Base-by-base conservation (phyloP, 2,888 invertebrate species). In the Hydraecia micacea region DNA sequence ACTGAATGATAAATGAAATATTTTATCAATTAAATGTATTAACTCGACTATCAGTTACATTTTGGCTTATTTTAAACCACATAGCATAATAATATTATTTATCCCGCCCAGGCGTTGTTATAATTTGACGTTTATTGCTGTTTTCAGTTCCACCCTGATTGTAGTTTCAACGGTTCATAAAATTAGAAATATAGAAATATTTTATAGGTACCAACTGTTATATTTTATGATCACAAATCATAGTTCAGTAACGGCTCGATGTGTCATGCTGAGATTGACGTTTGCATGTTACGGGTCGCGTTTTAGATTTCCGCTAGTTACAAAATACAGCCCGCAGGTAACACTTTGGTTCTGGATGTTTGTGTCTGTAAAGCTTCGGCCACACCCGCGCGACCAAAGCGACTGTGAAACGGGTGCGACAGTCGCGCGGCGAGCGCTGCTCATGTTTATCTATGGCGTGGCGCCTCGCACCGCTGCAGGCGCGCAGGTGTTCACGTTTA, bases 121-220 rank as follows among this genome's bases (percentile, higher is more conserved):
- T 78, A 73, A 80, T 77, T 82, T 84, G 52, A n/a, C 32, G 36
- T 83, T 75, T 67, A 83, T 42, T 21, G 13, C 13, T 76, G 65
- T 84, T 77, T 82, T 36, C 49, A 68, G 55, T 75, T 75, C 4
- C 18, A 74, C n/a, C 18, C 15, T 4, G 49, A 60, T 46, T 28
- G 21, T 42, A 74, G n/a, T 21, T 58, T 36, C 28, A 60, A 49
- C 36, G 11, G 15, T 68, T 15, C 13, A n/a, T n/a, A n/a, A n/a
- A n/a, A n/a, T n/a, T n/a, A 42, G 0, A 46, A 46, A 46, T 13
- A 8, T 1, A 39, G 5, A 67, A 42, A 11, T 21, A 67, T 28
- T 46, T 68, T 21, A 7, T 13, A n/a, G n/a, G n/a, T n/a, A 46
- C 0, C 8, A 21, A 68, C 13, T 32, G 25, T 25, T 32, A 32